phyloP scores from a whole-genome alignment of 2,113 vertebrate species.

The Edolisoma coerulescens region DNA sequence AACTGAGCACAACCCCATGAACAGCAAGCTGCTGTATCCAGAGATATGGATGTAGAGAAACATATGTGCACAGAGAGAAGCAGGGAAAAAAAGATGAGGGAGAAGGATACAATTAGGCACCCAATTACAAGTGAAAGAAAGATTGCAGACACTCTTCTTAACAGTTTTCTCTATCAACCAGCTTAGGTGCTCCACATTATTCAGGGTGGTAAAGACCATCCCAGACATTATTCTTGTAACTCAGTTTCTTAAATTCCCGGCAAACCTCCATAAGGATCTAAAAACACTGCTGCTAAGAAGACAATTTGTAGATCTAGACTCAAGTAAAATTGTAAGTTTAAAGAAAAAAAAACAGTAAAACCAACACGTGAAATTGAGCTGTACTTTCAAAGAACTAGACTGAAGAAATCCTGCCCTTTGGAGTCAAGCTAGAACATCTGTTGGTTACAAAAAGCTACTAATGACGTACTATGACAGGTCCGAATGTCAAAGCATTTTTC shows the following conservation, averaged over 20 bases:
- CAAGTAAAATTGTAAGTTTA: background rate
- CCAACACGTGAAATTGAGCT: background rate
- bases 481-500: background rate
- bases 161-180: background rate
- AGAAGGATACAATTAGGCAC: background rate
- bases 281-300: background rate
- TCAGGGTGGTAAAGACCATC: background rate
- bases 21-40: background rate
- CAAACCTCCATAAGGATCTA: accelerated
- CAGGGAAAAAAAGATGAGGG: accelerated
- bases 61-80: background rate
- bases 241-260: background rate
- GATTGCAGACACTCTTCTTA: background rate
- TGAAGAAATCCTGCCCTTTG: background rate
- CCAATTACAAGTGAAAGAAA: background rate
- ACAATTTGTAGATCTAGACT: background rate
- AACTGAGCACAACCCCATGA: background rate
- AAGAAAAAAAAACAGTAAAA: background rate
- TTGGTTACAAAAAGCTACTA: background rate
- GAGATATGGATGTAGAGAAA: background rate
- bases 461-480: background rate
- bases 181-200: background rate
- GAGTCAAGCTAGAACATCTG: background rate
- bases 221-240: background rate
- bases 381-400: background rate